phyloP scores from a whole-genome alignment of 1,140 invertebrate species.

The Heliconius congener region DNA sequence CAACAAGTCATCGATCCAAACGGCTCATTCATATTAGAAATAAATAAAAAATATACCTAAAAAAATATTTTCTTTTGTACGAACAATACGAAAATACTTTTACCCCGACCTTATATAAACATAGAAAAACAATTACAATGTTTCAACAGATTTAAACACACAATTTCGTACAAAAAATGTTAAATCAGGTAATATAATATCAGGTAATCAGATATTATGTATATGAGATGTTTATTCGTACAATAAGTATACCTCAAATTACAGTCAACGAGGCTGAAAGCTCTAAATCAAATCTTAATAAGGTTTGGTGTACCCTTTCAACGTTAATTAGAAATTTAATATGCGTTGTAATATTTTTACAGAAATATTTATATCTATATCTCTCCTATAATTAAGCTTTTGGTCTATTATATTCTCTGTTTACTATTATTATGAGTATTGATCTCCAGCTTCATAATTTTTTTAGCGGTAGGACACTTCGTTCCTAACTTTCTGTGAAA shows the following conservation, averaged over 20 bases:
- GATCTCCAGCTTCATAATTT: not conserved
- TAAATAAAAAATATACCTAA: no score
- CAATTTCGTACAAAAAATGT: not conserved
- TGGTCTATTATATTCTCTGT: not conserved
- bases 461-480: not conserved
- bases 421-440: not conserved
- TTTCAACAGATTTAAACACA: not conserved
- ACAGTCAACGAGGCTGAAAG: not conserved
- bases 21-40: no score
- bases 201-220: not conserved
- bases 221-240: not conserved
- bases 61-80: no score
- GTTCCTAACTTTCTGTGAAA: not conserved
- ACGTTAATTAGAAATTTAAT: constrained; percentile 35
- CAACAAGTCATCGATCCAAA: no score
- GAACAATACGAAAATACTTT: no score
- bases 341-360: not conserved
- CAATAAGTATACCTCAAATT: constrained; percentile 18
- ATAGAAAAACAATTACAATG: not conserved
- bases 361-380: not conserved
- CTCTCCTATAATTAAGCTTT: not conserved
- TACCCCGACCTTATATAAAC: not conserved
- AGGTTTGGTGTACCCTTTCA: constrained; percentile 23
- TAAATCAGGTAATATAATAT: not conserved
- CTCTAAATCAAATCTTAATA: constrained; percentile 19